Evolutionary conservation across 2,888 invertebrate species (phyloP).

Genomic region (Drosophila phalerata): DNA sequence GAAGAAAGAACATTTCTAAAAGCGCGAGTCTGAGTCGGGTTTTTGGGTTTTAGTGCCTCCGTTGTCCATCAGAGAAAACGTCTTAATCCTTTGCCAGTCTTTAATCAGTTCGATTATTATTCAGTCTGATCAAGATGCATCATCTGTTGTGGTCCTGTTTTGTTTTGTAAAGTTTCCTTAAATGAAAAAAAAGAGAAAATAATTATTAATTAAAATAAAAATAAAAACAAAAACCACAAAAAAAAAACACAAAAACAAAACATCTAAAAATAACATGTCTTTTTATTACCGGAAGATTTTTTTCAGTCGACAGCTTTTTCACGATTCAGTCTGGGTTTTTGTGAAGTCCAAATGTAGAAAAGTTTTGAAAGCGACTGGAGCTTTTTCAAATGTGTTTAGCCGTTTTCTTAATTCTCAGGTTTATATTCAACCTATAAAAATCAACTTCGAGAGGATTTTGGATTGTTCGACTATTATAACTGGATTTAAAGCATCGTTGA

Average conservation of each 20-base stretch:
- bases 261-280: constrained; percentile 61
- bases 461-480: too few relatives aligned
- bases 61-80: constrained; percentile 71
- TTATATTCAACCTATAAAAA: too few relatives aligned
- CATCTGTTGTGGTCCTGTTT: constrained; percentile 80
- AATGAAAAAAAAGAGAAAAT: constrained; percentile 68
- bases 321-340: too few relatives aligned
- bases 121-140: constrained; percentile 73
- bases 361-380: too few relatives aligned
- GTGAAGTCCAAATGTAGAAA: too few relatives aligned
- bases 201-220: constrained; percentile 76
- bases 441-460: too few relatives aligned
- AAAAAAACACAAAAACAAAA: constrained; percentile 68
- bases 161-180: constrained; percentile 83
- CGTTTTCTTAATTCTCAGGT: too few relatives aligned
- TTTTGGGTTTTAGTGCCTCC: constrained; percentile 79
- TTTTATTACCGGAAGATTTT: constrained; percentile 19
- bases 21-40: constrained; percentile 54
- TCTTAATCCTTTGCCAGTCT: constrained; percentile 67
- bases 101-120: constrained; percentile 69
- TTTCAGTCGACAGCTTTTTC: neutral
- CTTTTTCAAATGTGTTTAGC: too few relatives aligned
- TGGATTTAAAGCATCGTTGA: too few relatives aligned
- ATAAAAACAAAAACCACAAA: constrained; percentile 63
- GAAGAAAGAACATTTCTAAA: constrained; percentile 28